These are phyloP conservation scores for Leucophora obtusa DNA, from an alignment of 2,888 invertebrate genomes.

Conservation along the genomic window DNA sequence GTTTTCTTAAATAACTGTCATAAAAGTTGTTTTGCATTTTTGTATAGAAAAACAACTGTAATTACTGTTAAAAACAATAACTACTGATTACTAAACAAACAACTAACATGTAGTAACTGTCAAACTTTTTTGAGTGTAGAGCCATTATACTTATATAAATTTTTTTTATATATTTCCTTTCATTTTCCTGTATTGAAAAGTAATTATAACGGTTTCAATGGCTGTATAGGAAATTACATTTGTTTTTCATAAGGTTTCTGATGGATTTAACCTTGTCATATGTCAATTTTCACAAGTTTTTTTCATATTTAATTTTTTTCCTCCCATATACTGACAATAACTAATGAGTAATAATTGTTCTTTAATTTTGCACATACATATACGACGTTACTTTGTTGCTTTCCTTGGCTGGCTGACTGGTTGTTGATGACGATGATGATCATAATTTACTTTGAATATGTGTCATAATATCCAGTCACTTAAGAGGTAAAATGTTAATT, in stretches of 20 bases:
- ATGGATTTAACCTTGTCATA: constrained; percentile 49
- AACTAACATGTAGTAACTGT: too few species aligned
- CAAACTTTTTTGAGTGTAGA: too few species aligned
- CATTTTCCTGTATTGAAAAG: neutral
- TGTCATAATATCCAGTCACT: constrained; percentile 17
- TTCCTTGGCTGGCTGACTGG: neutral
- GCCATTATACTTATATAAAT: too few species aligned
- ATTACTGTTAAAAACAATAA: too few species aligned
- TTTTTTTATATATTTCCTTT: too few species aligned
- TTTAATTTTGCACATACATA: constrained; percentile 2
- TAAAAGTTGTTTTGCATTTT: too few species aligned
- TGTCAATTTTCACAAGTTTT: constrained; percentile 45
- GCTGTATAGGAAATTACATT: constrained; percentile 35
- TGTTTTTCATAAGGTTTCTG: constrained; percentile 35
- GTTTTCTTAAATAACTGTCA: too few species aligned
- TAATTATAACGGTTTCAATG: neutral
- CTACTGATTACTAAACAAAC: too few species aligned
- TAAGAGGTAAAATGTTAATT: constrained; percentile 59
- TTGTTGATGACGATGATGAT: neutral
- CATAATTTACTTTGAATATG: neutral
- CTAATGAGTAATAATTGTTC: constrained; percentile 53
- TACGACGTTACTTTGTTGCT: neutral
- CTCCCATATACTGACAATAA: neutral
- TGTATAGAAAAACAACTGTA: too few species aligned
- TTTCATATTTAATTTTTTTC: constrained; percentile 1